Conservation (phyloP, 1,140 invertebrate species). For the Calliphora vicina region DNA sequence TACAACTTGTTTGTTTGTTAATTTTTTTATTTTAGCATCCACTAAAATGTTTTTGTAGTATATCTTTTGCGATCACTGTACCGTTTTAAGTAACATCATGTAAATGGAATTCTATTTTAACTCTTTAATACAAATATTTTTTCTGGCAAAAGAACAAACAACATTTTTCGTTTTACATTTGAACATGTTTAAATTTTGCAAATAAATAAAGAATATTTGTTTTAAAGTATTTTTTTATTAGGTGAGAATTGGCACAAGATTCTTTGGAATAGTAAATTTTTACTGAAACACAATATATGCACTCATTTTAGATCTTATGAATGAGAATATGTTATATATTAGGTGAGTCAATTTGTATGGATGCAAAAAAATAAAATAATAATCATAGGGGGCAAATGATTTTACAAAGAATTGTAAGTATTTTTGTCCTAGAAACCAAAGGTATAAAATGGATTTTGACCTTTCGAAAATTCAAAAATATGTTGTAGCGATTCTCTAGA, state of each 20-base stretch:
- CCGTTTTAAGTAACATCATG: background rate
- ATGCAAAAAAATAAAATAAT: too few species aligned
- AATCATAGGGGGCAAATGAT: too few species aligned
- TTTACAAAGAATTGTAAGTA: too few species aligned
- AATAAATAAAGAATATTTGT: background rate
- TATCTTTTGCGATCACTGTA: background rate
- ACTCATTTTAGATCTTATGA: too few species aligned
- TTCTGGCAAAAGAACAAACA: slow-evolving; percentile 4
- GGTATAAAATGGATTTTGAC: too few species aligned
- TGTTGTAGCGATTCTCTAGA: too few species aligned
- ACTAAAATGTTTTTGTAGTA: too few species aligned
- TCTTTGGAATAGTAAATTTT: background rate
- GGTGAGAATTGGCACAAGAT: background rate
- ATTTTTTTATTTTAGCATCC: background rate
- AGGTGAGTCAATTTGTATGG: too few species aligned
- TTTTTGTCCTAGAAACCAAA: too few species aligned
- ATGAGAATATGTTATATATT: too few species aligned
- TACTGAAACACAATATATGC: too few species aligned
- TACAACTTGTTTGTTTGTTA: background rate
- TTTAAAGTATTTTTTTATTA: background rate
- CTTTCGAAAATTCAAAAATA: too few species aligned
- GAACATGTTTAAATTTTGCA: background rate
- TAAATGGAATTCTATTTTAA: background rate
- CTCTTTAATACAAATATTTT: background rate
- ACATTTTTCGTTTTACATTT: background rate